Evolutionary conservation across 2,888 invertebrate species (phyloP), one percentile per base, ranked within the genome.

Genomic region (Gortyna flavago): DNA sequence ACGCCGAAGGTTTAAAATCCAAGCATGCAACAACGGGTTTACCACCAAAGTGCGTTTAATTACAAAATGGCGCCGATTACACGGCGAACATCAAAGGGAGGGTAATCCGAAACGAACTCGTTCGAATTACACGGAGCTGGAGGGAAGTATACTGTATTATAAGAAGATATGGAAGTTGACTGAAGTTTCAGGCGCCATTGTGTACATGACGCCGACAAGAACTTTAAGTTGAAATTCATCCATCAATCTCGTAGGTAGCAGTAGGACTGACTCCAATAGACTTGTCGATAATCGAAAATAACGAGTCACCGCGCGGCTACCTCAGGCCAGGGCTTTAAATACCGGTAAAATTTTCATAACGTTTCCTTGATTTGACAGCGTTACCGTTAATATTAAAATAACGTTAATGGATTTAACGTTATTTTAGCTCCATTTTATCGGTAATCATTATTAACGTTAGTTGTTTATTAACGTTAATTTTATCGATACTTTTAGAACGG

Each of bases 31-130:
- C 69, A 75, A 77, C 64, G n/a, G 38, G 41, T 57, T 67, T 70
- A 72, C 82, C 78, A 73, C 77, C 71, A 81, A 85, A 81, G 66
- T 81, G 68, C 77, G 86, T 80, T 85, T 89, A 89, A 89, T 90
- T 89, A 87, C 82, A 89, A 87, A 88, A 89, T 85, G 84, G 84
- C 86, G 79, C 72, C 61, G 81, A 86, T 88, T 88, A 86, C 76
- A 80, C 77, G 72, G 73, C 48, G 54, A 72, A 83, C 85, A 87
- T 88, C 87, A 90, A 90, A 90, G 87, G 32, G 41, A 69, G 6
- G 18, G 70, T 67, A 86, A 86, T 76, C 83, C 72, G 75, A 85
- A 88, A 90, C 88, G 84, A 90, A 88, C 83, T 80, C 81, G 57
- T 70, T 74, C 65, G 57, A 71, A 78, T 82, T 84, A 81, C 77